Percentiles rank a stretch among this genome's conserved stretches.
Evolutionary conservation across 2,888 invertebrate species (phyloP).

Genomic region (Drosophila pegasa): DNA sequence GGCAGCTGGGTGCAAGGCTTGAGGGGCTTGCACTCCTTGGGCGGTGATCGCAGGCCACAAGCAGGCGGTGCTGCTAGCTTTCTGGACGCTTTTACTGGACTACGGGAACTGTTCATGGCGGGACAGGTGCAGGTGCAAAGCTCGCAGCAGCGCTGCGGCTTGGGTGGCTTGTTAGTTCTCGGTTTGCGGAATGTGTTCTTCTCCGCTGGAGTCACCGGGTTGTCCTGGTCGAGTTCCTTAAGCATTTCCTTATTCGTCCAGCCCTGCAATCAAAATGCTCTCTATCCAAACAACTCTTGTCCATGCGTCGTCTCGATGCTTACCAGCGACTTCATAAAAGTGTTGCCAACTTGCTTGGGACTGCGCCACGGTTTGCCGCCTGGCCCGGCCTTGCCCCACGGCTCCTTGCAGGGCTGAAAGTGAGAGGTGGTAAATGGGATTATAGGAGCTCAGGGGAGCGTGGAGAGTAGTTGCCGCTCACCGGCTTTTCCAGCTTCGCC

Average conservation of each 20-base stretch:
- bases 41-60: slow-evolving; percentile 33
- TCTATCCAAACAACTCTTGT: too few species aligned
- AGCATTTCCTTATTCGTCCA: slow-evolving; percentile 85
- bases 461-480: slow-evolving; percentile 60
- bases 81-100: slow-evolving; percentile 59
- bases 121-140: slow-evolving; percentile 83
- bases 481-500: slow-evolving; percentile 80
- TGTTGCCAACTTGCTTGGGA: slow-evolving; percentile 89
- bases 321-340: slow-evolving; percentile 93
- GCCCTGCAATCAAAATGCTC: slow-evolving; percentile 67
- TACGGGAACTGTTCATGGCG: slow-evolving; percentile 63
- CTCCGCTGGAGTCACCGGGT: slow-evolving; percentile 82
- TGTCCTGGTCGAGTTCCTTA: slow-evolving; percentile 84
- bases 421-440: neutral
- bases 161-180: slow-evolving; percentile 66
- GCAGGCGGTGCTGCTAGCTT: slow-evolving; percentile 18
- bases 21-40: slow-evolving; percentile 54
- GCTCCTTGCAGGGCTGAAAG: slow-evolving; percentile 76
- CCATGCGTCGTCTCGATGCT: too few species aligned
- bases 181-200: slow-evolving; percentile 81
- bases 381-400: slow-evolving; percentile 83
- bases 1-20: slow-evolving; percentile 76
- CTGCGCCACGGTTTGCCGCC: slow-evolving; percentile 91
- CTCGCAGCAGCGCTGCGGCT: slow-evolving; percentile 80
- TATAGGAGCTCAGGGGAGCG: neutral